These are phyloP conservation scores for Danio albolineatus DNA, from an alignment of 2,797 vertebrate genomes.

Conservation along the genomic window DNA sequence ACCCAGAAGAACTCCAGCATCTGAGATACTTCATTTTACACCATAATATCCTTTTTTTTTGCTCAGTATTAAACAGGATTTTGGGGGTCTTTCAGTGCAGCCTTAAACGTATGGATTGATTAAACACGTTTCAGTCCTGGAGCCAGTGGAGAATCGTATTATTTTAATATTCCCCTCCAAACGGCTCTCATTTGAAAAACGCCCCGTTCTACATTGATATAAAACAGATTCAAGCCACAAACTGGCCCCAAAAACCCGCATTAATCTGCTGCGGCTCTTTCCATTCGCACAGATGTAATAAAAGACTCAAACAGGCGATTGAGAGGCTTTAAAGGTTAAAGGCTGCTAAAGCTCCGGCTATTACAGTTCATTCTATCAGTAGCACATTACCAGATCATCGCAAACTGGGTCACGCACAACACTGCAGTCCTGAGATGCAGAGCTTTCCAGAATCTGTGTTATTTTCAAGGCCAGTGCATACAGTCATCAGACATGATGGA, in stretches of 20 bases:
- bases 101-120: background rate
- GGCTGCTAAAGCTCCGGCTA: constrained; percentile 53
- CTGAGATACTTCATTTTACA: background rate
- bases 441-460: constrained; percentile 57
- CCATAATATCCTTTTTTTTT: background rate
- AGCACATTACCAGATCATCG: constrained; percentile 60
- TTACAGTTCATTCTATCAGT: constrained; percentile 59
- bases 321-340: constrained; percentile 52
- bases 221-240: background rate
- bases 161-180: background rate
- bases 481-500: background rate
- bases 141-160: background rate
- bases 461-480: constrained; percentile 5
- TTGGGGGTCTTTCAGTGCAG: background rate
- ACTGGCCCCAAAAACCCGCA: background rate
- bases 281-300: constrained; percentile 22
- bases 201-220: background rate
- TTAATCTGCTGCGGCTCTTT: background rate
- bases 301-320: constrained; percentile 39
- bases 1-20: background rate
- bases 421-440: constrained; percentile 57
- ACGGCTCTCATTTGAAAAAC: background rate
- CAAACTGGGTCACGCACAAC: constrained; percentile 71
- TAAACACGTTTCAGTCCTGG: background rate
- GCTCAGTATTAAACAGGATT: background rate